Conservation (phyloP, 1,140 invertebrate species). For the Eueides isabella region DNA sequence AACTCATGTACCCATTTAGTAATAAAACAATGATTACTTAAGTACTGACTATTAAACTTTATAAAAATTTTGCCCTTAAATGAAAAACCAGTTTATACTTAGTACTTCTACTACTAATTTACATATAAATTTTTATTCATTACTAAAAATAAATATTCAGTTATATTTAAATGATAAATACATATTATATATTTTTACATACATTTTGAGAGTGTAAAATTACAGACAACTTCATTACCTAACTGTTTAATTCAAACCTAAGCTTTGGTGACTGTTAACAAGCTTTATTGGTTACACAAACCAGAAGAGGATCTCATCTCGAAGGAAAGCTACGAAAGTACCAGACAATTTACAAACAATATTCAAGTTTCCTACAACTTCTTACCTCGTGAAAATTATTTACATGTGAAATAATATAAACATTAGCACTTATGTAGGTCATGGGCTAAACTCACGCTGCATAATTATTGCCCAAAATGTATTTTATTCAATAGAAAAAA, state of each 20-base stretch:
- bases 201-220: not conserved
- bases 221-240: not conserved
- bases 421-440: slow-evolving; percentile 1
- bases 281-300: no score
- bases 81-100: not conserved
- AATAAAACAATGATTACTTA: not conserved
- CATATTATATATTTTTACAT: not conserved
- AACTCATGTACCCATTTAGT: not conserved
- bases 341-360: not conserved
- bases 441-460: not conserved
- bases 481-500: not conserved
- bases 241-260: not conserved
- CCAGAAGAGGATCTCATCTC: no score
- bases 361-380: slow-evolving; percentile 5
- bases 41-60: not conserved
- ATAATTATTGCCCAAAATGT: slow-evolving; percentile 14
- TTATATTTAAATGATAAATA: not conserved
- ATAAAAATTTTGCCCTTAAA: not conserved
- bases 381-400: not conserved
- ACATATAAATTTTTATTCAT: not conserved
- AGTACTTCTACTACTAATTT: not conserved
- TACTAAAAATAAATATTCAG: not conserved
- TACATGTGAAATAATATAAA: slow-evolving; percentile 12
- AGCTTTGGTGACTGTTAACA: no score
- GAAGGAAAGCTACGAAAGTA: not conserved